These are phyloP conservation scores for Piscicola geometra DNA, from an alignment of 2,888 invertebrate species.

Conservation along the genomic window DNA sequence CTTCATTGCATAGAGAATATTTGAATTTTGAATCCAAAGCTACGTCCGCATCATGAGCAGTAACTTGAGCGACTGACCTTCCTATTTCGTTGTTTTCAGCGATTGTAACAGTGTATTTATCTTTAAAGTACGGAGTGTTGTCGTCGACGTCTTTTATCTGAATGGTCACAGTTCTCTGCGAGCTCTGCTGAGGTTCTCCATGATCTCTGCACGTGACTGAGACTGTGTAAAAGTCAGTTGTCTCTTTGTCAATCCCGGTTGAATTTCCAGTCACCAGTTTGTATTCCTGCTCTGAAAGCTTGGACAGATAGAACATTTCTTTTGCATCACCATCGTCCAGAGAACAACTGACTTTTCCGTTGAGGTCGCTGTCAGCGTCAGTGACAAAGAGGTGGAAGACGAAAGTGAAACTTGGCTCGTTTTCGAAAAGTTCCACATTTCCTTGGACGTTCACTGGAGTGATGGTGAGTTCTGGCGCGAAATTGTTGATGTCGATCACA, in stretches of 20 bases:
- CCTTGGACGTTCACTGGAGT: slow-evolving; percentile 3
- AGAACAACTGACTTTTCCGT: slow-evolving; percentile 10
- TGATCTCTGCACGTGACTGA: slow-evolving; percentile 13
- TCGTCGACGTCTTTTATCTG: slow-evolving; percentile 23
- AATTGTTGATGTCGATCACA: slow-evolving; percentile 25
- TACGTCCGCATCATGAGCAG: slow-evolving; percentile 82
- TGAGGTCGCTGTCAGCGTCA: slow-evolving; percentile 20
- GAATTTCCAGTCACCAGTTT: not conserved
- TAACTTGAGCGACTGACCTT: slow-evolving; percentile 86
- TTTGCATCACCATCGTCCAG: not conserved
- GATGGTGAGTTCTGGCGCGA: slow-evolving; percentile 1
- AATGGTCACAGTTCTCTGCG: not conserved
- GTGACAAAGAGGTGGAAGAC: slow-evolving; percentile 12
- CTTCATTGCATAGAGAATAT: slow-evolving; percentile 59
- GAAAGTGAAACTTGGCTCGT: not conserved
- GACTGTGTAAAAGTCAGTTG: not conserved
- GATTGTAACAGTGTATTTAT: slow-evolving; percentile 67
- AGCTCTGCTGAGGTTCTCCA: not conserved
- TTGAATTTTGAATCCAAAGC: slow-evolving; percentile 79
- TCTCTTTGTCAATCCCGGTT: slow-evolving; percentile 13
- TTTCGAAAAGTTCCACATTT: slow-evolving; percentile 14
- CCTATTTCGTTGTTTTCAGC: slow-evolving; percentile 71
- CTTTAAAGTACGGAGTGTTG: slow-evolving; percentile 71
- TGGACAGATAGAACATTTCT: not conserved
- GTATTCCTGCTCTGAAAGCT: not conserved